phyloP scores from a whole-genome alignment of 2,113 vertebrate species.

The Chinchilla lanigera region DNA sequence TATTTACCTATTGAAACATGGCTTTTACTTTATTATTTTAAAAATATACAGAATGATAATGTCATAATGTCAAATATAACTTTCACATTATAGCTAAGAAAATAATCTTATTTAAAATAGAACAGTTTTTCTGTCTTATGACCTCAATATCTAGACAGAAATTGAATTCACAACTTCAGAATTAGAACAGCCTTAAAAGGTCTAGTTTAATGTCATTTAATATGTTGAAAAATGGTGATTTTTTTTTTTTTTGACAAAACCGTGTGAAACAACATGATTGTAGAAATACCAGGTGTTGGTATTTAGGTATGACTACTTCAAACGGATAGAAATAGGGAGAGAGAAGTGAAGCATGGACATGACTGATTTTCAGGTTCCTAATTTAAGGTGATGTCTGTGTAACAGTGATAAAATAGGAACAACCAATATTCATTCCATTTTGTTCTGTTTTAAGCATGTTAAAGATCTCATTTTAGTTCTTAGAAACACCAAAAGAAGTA shows the following conservation, averaged over 20 bases:
- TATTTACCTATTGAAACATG: conserved; percentile 14
- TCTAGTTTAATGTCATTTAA: neutral
- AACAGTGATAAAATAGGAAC: neutral
- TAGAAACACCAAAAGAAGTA: neutral
- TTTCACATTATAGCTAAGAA: conserved; percentile 50
- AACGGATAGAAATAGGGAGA: neutral
- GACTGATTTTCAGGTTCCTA: neutral
- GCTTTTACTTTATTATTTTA: neutral
- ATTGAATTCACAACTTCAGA: conserved; percentile 20
- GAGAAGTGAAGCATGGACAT: neutral
- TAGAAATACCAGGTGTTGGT: neutral
- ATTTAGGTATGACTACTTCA: conserved; percentile 11
- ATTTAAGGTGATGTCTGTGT: neutral
- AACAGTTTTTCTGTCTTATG: conserved; percentile 31
- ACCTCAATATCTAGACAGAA: conserved; percentile 20
- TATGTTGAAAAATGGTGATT: neutral
- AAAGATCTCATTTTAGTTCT: conserved; percentile 14
- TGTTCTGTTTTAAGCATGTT: neutral
- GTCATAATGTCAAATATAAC: neutral
- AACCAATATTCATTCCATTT: neutral
- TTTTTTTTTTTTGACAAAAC: conserved; percentile 31
- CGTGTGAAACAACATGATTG: neutral
- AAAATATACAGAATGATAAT: conserved; percentile 20
- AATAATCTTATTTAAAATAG: conserved; percentile 20
- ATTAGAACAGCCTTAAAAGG: conserved; percentile 10